Conservation (phyloP, 2,113 vertebrate genomes). For the Macaca mulatta region DNA sequence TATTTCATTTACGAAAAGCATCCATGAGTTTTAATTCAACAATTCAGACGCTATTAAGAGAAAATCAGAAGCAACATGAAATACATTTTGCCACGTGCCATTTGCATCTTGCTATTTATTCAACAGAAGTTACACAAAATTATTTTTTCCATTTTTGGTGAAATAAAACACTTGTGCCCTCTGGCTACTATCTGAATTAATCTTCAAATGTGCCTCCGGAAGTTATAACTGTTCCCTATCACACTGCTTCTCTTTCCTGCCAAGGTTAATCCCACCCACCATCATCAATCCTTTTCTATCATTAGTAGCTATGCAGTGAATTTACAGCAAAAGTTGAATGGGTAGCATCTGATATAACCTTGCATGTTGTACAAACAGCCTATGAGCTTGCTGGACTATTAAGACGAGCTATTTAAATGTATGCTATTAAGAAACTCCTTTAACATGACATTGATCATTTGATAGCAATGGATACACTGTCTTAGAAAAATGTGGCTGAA, state of each 20-base stretch:
- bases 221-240: background rate
- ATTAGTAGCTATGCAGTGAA: conserved; percentile 43
- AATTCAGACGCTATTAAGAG: conserved; percentile 72
- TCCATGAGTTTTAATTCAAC: conserved; percentile 62
- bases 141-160: conserved; percentile 57
- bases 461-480: conserved; percentile 65
- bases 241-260: conserved; percentile 33
- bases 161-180: conserved; percentile 23
- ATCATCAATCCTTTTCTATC: conserved; percentile 35
- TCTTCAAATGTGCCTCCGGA: background rate
- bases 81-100: conserved; percentile 34
- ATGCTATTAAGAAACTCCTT: conserved; percentile 59
- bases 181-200: background rate
- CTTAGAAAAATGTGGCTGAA: conserved; percentile 58
- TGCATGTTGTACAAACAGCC: conserved; percentile 54
- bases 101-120: conserved; percentile 61
- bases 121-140: conserved; percentile 43
- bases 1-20: conserved; percentile 69
- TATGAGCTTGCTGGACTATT: conserved; percentile 25
- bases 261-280: conserved; percentile 45
- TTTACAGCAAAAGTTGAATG: conserved; percentile 66
- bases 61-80: conserved; percentile 46
- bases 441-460: conserved; percentile 65
- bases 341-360: conserved; percentile 42
- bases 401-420: conserved; percentile 58